Evolutionary conservation across 2,888 invertebrate genomes (phyloP), one percentile per base, ranked within the genome.

Genomic region (Resseliella maxima): DNA sequence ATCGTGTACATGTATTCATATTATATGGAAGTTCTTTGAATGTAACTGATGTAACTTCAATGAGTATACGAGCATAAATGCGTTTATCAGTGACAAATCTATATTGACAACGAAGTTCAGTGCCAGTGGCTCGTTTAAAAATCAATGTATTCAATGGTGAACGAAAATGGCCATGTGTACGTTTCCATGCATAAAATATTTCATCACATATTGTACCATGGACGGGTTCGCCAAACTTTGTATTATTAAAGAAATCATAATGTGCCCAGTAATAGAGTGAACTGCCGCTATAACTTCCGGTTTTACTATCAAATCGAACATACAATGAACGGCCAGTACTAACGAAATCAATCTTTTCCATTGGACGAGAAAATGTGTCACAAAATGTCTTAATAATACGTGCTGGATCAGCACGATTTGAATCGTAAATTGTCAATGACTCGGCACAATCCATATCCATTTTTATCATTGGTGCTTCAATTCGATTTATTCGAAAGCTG

Each of bases 181-280:
- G 94, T 88, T 94, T 95, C 96, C 97, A 97, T 0, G 96, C 96
- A 15, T 95, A 94, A 89, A 97, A 96, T 0, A 95, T 94, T 90
- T 97, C 97, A 89, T 98, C 97, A 89, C 97, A 98, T 3, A 95
- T 94, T 0, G 96, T 96, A 31, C 94, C 95, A 0, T 94, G 93
- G 0, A 97, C 95, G 0, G 96, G 95, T 88, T 96, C 96, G 0
- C 97, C 97, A 88, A 95, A 95, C 86, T 95, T 94, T 0, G 96
- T 97, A 89, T 97, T 96, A 90, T 97, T 97, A 92, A 97, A 97
- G 92, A 97, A 97, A 89, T 97, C 97, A 89, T 97, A 97, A 90
- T 97, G 97, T 0, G 97, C 97, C 97, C 97, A 97, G 90, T 97
- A 97, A 91, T 97, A 97, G 21, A 98, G 92, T 0, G 97, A 97